A percentile compares a stretch with the other conserved stretches of the same genome.
Conservation (phyloP, 2,888 invertebrate genomes). For the Apocheima hispidaria region DNA sequence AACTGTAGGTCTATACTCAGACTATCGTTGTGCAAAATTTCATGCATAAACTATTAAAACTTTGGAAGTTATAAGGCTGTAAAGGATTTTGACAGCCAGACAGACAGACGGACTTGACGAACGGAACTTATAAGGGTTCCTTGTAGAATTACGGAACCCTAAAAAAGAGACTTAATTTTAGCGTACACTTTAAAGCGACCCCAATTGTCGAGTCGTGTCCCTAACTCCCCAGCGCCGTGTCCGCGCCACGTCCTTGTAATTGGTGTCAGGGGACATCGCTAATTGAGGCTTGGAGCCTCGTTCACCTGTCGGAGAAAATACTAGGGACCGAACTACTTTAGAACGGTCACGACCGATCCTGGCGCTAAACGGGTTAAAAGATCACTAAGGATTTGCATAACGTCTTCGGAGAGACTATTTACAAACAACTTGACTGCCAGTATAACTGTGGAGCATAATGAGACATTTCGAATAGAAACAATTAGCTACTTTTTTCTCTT, state of each 20-base stretch:
- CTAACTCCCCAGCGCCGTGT: slow-evolving; percentile 4
- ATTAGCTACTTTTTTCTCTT: no score
- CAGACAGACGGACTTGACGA: no score
- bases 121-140: no score
- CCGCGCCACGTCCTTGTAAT: slow-evolving; percentile 60
- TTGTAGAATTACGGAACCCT: no score
- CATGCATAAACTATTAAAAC: no score
- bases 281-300: slow-evolving; percentile 65
- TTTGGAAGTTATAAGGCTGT: no score
- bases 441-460: no score
- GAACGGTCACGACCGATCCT: slow-evolving; percentile 52
- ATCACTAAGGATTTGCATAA: not conserved
- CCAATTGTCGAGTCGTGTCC: slow-evolving; percentile 42
- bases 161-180: not conserved
- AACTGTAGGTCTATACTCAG: no score
- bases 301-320: slow-evolving; percentile 68
- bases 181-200: slow-evolving; percentile 20
- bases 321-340: slow-evolving; percentile 59
- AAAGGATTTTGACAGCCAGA: no score
- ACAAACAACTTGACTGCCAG: not conserved
- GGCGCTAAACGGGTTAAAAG: slow-evolving; percentile 6
- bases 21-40: no score
- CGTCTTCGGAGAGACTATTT: not conserved
- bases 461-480: no score
- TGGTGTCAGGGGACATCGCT: slow-evolving; percentile 68